These are phyloP conservation scores for Lophius americanus DNA, from an alignment of 2,797 vertebrate species.

Conservation along the genomic window DNA sequence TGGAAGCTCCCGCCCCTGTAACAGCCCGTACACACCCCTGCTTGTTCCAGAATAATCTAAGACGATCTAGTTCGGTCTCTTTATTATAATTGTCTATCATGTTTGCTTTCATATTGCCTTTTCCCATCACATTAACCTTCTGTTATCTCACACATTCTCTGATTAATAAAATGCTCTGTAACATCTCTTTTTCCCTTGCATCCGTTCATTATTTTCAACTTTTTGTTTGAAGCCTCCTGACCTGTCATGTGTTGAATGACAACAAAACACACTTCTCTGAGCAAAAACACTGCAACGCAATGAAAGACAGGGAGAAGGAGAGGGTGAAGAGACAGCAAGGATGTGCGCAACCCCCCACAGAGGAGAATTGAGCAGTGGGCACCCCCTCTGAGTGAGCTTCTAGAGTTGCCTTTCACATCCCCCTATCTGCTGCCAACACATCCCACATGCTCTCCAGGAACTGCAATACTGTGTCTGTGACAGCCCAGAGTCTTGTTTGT, in stretches of 20 bases:
- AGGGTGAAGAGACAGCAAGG: constrained; percentile 21
- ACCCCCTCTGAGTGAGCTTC: constrained; percentile 54
- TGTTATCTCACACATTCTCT: neutral
- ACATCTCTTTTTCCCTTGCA: neutral
- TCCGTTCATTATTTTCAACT: constrained; percentile 15
- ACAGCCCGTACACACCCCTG: neutral
- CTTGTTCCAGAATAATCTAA: constrained; percentile 1
- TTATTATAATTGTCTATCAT: neutral
- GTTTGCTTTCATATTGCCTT: neutral
- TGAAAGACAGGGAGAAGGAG: constrained; percentile 11
- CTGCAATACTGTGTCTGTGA: constrained; percentile 54
- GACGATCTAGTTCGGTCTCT: constrained; percentile 6
- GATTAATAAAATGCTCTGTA: constrained; percentile 5
- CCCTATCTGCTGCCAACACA: constrained; percentile 58
- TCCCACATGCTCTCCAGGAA: constrained; percentile 47
- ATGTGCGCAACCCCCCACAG: constrained; percentile 39
- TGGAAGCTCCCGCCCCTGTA: neutral
- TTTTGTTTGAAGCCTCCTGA: constrained; percentile 21
- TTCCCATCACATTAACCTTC: neutral
- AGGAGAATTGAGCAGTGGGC: constrained; percentile 50
- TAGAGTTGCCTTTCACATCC: constrained; percentile 58
- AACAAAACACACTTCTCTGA: constrained; percentile 26
- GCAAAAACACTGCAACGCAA: constrained; percentile 22
- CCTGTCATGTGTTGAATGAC: constrained; percentile 28
- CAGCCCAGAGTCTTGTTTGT: constrained; percentile 36